phyloP scores from a whole-genome alignment of 2,888 invertebrate genomes.

The Oscheius sp. region DNA sequence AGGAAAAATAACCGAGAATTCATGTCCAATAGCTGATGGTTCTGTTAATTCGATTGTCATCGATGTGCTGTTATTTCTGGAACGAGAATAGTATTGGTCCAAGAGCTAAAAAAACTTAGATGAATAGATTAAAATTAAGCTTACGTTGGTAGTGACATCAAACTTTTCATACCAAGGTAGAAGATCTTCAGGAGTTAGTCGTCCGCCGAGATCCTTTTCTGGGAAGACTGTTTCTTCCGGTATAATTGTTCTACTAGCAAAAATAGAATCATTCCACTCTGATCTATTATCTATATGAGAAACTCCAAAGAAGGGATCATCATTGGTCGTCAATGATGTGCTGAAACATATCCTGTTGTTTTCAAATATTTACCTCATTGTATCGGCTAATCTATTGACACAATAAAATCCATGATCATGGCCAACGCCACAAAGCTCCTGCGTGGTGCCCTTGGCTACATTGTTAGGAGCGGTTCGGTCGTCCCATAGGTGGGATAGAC shows the following conservation, averaged over 20 bases:
- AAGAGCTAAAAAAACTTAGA: neutral
- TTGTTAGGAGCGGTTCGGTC: slow-evolving; percentile 32
- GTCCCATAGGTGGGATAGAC: slow-evolving; percentile 27
- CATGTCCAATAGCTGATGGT: neutral
- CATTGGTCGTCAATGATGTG: neutral
- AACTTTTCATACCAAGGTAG: slow-evolving; percentile 19
- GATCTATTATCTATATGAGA: neutral
- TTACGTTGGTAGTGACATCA: slow-evolving; percentile 7
- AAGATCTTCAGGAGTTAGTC: slow-evolving; percentile 8
- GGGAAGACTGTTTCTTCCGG: neutral
- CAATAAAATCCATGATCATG: slow-evolving; percentile 27
- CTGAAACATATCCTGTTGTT: neutral
- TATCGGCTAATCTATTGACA: slow-evolving; percentile 4
- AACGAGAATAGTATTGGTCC: neutral
- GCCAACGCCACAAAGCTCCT: neutral
- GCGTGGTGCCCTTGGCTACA: slow-evolving; percentile 5
- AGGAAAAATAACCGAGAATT: slow-evolving; percentile 1
- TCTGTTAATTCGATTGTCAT: neutral
- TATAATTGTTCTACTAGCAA: neutral
- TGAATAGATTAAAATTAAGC: neutral
- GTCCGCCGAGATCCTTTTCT: slow-evolving; percentile 11
- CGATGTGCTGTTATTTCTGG: slow-evolving; percentile 5
- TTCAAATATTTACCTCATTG: neutral
- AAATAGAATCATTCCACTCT: slow-evolving; percentile 6
- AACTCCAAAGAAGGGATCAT: slow-evolving; percentile 23